phyloP scores from a whole-genome alignment of 2,797 vertebrate species.

The Hoplostethus mediterraneus region DNA sequence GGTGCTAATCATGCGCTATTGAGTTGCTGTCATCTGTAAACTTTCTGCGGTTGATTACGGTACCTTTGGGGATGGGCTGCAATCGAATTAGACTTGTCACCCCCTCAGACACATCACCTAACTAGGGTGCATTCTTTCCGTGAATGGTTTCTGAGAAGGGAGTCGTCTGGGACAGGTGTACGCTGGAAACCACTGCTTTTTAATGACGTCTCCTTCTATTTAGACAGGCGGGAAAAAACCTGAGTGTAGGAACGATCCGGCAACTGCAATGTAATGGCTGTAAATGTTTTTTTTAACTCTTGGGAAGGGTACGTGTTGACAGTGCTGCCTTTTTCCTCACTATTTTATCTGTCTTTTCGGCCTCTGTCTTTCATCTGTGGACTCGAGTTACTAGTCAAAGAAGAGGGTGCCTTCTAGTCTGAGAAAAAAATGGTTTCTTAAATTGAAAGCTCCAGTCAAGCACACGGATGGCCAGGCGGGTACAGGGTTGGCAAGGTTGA shows the following conservation, averaged over 20 bases:
- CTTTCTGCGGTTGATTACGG: slow-evolving; percentile 71
- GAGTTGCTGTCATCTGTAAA: slow-evolving; percentile 52
- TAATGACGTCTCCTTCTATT: slow-evolving; percentile 30
- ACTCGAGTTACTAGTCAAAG: no score
- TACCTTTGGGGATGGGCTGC: slow-evolving; percentile 61
- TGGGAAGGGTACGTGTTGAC: no score
- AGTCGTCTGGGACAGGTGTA: slow-evolving; percentile 33
- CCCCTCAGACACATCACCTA: slow-evolving; percentile 41
- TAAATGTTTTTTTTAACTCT: no score
- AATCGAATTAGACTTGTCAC: slow-evolving; percentile 68
- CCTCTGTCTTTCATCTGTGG: background rate
- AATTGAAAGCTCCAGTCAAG: no score
- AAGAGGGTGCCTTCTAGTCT: no score
- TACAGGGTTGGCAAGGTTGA: no score
- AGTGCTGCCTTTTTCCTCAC: slow-evolving; percentile 15
- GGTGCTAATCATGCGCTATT: slow-evolving; percentile 72
- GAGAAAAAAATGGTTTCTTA: no score
- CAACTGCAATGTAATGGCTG: background rate
- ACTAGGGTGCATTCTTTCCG: slow-evolving; percentile 26
- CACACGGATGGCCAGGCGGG: no score
- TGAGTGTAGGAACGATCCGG: slow-evolving; percentile 6
- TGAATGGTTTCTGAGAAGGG: background rate
- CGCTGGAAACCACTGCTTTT: slow-evolving; percentile 21
- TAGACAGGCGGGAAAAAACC: slow-evolving; percentile 10
- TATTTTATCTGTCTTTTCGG: background rate